Base-by-base conservation (phyloP, 1,140 invertebrate species). In the Mya arenaria region DNA sequence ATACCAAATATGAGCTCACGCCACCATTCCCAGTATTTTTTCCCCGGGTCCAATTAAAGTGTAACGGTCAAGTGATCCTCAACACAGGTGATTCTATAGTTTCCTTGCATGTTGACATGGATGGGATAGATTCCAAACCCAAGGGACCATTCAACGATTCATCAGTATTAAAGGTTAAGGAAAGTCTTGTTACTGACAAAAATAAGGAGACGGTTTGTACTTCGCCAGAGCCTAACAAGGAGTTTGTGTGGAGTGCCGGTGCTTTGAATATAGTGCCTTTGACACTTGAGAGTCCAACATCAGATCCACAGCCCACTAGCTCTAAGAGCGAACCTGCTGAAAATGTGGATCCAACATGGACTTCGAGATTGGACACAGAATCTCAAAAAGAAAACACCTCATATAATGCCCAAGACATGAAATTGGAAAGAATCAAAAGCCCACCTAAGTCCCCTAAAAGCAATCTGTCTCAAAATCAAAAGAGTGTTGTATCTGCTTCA, bases 1-100 rank as follows among this genome's bases (percentile, higher is more conserved):
- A 96, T 88, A 95, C 95, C 23, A 94, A 94, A 34, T 96, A 95
- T 88, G 95, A 95, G 87, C 93, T 95, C 71, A 94, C 95, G 36
- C 95, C 95, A 44, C 95, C 95, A 8, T 96, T 94, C 91, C 95
- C 95, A 4, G 92, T 93, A 82, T 95, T 96, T 88, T 93, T 94
- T 75, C 94, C 95, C 4, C 89, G 92, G 25, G 93, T 95, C 17
- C 94, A 94, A 85, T 90, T 96, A 60, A 95, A 95, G 87, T 94
- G 94, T 71, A 94, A 95, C 87, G 94, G 95, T 75, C 93, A 94
- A 62, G 94, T 96, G 41, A 94, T 96, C 15, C 92, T 96, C 25
- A 96, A 96, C 86, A 95, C 95, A 5, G 95, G 95, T 19, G 95
- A 96, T 88, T 95, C 96, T 83, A 92, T 96, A 30, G 95, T 96